A percentile compares a stretch with the other conserved stretches of the same genome.
Conservation (phyloP, 2,888 invertebrate species). For the Julus scanicus region DNA sequence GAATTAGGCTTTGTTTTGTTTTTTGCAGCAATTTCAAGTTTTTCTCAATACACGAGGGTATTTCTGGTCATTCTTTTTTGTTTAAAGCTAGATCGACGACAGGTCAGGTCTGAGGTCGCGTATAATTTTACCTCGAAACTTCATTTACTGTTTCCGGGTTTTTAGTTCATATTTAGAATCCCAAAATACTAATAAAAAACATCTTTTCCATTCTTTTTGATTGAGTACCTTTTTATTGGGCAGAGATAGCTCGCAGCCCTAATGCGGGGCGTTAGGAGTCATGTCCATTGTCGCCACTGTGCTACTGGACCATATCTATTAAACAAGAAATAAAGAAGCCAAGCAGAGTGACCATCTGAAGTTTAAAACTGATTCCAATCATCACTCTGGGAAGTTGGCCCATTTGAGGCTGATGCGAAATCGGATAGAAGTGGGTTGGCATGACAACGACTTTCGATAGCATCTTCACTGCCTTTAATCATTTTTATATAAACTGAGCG, state of each 20-base stretch:
- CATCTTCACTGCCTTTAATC: slow-evolving; percentile 33
- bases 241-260: slow-evolving; percentile 8
- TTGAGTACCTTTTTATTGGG: not conserved
- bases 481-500: slow-evolving; percentile 1
- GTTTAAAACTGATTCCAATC: slow-evolving; percentile 33
- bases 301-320: slow-evolving; percentile 17
- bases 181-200: not conserved
- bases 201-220: not conserved
- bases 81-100: too few species aligned
- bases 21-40: too few species aligned
- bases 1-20: too few species aligned
- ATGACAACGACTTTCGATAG: not conserved
- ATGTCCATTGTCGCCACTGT: slow-evolving; percentile 9
- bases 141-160: not conserved
- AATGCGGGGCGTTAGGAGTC: not conserved
- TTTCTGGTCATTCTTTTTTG: too few species aligned
- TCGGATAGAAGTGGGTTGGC: slow-evolving; percentile 19
- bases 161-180: not conserved
- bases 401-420: slow-evolving; percentile 33
- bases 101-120: too few species aligned
- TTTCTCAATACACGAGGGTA: too few species aligned
- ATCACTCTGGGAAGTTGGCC: slow-evolving; percentile 33
- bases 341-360: slow-evolving; percentile 24
- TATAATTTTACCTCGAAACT: too few species aligned
- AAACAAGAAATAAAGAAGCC: slow-evolving; percentile 27